Evolutionary conservation across 2,113 vertebrate species (phyloP).

Genomic region (Puffinus mauretanicus): DNA sequence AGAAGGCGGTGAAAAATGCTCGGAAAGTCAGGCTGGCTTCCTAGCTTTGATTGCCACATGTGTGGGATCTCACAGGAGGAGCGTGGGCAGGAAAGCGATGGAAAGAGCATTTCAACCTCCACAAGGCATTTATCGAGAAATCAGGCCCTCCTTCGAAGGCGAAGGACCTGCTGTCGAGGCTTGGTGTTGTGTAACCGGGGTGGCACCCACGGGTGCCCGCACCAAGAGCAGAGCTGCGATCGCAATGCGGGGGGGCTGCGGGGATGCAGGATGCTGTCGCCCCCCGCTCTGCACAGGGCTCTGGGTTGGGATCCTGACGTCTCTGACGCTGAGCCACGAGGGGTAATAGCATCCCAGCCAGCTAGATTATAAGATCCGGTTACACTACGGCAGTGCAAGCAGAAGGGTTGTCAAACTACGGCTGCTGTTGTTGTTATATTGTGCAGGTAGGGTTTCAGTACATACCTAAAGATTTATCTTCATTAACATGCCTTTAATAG

Average conservation of each 20-base stretch:
- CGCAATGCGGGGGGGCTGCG: fast-evolving
- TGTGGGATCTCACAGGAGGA: constrained; percentile 48
- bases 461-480: not conserved
- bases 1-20: not conserved
- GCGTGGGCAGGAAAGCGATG: not conserved
- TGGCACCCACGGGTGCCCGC: not conserved
- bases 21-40: not conserved
- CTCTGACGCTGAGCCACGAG: not conserved
- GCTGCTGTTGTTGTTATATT: not conserved
- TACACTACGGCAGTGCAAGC: not conserved
- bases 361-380: not conserved
- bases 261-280: not conserved
- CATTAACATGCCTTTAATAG: not conserved
- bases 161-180: not conserved
- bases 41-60: constrained; percentile 34
- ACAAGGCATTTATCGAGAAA: not conserved
- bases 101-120: constrained; percentile 31
- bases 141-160: not conserved
- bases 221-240: fast-evolving
- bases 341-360: not conserved
- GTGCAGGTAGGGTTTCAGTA: not conserved
- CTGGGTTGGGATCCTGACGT: not conserved
- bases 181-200: not conserved
- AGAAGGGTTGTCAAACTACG: not conserved
- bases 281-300: not conserved